Conservation (phyloP, 2,888 invertebrate species). For the Corbicula japonica region DNA sequence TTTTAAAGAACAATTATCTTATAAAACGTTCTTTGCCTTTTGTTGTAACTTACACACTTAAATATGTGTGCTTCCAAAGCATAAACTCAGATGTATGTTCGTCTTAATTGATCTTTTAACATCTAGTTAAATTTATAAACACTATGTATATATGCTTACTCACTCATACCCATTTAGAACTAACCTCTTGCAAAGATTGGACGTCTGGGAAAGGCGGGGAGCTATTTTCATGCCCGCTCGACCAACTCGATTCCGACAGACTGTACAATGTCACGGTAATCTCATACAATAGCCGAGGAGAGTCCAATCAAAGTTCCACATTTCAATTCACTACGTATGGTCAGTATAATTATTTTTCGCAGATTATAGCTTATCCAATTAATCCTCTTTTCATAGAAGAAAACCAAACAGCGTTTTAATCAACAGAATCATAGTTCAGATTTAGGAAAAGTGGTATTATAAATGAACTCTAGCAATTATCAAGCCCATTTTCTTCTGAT, state of each 20-base stretch:
- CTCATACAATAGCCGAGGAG: conserved; percentile 23
- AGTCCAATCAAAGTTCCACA: conserved; percentile 1
- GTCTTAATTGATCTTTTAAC: neutral
- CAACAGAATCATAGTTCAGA: too few relatives aligned
- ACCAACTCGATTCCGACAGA: conserved; percentile 10
- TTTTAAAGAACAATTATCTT: too few relatives aligned
- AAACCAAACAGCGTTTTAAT: too few relatives aligned
- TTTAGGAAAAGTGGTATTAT: too few relatives aligned
- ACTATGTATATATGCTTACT: neutral
- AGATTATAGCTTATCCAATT: too few relatives aligned
- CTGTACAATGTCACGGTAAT: conserved; percentile 33
- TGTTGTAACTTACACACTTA: neutral
- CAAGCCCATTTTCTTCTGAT: too few relatives aligned
- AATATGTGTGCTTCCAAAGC: neutral
- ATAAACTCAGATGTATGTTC: neutral
- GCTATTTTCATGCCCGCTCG: conserved; percentile 8
- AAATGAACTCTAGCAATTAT: too few relatives aligned
- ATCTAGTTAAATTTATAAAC: neutral
- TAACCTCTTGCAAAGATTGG: conserved; percentile 18
- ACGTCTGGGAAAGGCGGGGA: conserved; percentile 24
- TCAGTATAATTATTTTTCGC: neutral
- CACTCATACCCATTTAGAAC: too few relatives aligned
- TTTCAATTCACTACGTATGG: conserved; percentile 33
- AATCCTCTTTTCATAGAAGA: too few relatives aligned
- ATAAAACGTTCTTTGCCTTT: neutral